phyloP scores from a whole-genome alignment of 1,140 invertebrate genomes.

The Centruroides vittatus region DNA sequence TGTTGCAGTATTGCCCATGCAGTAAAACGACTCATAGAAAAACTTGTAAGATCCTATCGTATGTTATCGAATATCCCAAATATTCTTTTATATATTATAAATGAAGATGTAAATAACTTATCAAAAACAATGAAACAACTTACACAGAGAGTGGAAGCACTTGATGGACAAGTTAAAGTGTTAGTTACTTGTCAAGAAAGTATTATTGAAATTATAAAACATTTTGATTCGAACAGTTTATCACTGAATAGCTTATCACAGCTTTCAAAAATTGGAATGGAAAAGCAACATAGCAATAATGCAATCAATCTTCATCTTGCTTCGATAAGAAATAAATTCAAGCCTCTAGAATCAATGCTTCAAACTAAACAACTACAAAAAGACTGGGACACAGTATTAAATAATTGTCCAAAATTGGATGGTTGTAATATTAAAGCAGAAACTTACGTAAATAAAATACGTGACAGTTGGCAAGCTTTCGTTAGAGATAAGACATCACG shows the following conservation, averaged over 20 bases:
- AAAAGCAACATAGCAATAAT: no score
- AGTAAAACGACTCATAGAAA: slow-evolving; percentile 62
- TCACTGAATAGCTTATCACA: no score
- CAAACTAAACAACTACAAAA: no score
- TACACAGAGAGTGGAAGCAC: slow-evolving; percentile 16
- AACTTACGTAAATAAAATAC: slow-evolving; percentile 55
- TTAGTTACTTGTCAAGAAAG: slow-evolving; percentile 5
- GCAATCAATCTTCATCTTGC: no score
- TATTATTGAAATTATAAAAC: background rate
- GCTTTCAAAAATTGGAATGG: no score
- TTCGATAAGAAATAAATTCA: no score
- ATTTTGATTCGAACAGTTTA: background rate
- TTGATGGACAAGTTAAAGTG: slow-evolving; percentile 9
- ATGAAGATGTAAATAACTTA: slow-evolving; percentile 34
- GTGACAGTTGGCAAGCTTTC: slow-evolving; percentile 84
- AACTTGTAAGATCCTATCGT: slow-evolving; percentile 43
- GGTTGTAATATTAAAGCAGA: slow-evolving; percentile 30
- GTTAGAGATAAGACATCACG: slow-evolving; percentile 64
- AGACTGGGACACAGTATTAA: no score
- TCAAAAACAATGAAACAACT: slow-evolving; percentile 29
- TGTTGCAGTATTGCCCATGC: slow-evolving; percentile 75
- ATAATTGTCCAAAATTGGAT: no score
- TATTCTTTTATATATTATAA: slow-evolving; percentile 32
- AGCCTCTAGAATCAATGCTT: no score
- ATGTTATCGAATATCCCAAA: slow-evolving; percentile 25